Conservation (phyloP, 2,888 invertebrate genomes). For the Drosophila stalkeri region DNA sequence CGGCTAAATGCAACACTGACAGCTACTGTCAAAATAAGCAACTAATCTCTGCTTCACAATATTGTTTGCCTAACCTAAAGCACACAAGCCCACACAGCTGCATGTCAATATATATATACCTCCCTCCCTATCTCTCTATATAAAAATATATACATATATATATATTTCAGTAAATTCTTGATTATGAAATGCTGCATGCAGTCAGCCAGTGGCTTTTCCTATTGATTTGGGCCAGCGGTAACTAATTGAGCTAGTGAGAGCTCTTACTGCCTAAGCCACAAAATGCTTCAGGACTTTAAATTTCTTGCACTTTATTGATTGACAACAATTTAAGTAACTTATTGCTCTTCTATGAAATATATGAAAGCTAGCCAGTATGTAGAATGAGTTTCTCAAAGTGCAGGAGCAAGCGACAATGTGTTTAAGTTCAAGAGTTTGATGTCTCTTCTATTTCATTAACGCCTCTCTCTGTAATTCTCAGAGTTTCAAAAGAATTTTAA, state of each 20-base stretch:
- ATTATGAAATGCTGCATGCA: slow-evolving; percentile 28
- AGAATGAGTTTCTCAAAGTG: too few species aligned
- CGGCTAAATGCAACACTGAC: slow-evolving; percentile 73
- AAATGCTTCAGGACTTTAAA: not conserved
- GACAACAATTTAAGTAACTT: not conserved
- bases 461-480: too few species aligned
- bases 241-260: slow-evolving; percentile 7
- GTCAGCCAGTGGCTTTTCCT: slow-evolving; percentile 17
- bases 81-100: slow-evolving; percentile 12
- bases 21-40: slow-evolving; percentile 77
- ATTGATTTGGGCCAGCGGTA: slow-evolving; percentile 38
- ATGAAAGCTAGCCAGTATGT: too few species aligned
- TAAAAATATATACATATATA: not conserved
- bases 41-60: slow-evolving; percentile 71
- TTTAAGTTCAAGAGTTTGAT: too few species aligned
- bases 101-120: not conserved
- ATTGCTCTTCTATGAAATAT: not conserved
- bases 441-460: too few species aligned
- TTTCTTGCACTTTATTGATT: not conserved
- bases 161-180: slow-evolving; percentile 18
- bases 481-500: too few species aligned
- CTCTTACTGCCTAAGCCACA: slow-evolving; percentile 1
- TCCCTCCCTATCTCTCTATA: not conserved
- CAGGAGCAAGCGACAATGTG: too few species aligned
- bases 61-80: slow-evolving; percentile 61